These are phyloP conservation scores for Rhabdophis nuchalis DNA, from an alignment of 2,797 vertebrate genomes.

Conservation along the genomic window DNA sequence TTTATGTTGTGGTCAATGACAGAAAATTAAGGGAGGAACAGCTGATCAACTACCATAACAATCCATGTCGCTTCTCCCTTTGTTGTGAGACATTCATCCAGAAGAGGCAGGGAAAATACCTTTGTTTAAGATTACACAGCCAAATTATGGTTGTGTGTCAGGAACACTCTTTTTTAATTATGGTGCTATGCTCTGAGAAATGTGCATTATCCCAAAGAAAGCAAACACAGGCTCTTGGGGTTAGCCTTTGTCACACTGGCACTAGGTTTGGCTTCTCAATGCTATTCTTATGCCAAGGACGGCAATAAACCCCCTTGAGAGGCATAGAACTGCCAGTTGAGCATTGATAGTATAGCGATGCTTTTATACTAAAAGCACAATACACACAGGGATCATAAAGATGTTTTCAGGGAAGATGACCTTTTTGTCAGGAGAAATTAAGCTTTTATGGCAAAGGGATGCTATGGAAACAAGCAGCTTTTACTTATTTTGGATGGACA, in stretches of 20 bases:
- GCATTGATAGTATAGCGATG: conserved; percentile 48
- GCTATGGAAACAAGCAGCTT: conserved; percentile 62
- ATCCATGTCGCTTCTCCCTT: neutral
- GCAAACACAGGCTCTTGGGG: conserved; percentile 51
- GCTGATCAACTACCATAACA: neutral
- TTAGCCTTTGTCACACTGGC: conserved; percentile 55
- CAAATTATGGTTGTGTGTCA: conserved; percentile 14
- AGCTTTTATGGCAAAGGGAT: conserved; percentile 64
- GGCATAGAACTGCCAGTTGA: conserved; percentile 58
- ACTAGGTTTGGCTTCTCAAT: conserved; percentile 54
- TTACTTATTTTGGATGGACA: conserved; percentile 33
- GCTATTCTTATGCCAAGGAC: conserved; percentile 68
- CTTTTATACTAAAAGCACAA: conserved; percentile 72
- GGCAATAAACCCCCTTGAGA: conserved; percentile 67
- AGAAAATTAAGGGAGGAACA: neutral
- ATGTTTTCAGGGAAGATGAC: conserved; percentile 64
- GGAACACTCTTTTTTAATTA: conserved; percentile 48
- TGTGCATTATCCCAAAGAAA: conserved; percentile 53
- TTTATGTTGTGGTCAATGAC: neutral
- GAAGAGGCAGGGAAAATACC: neutral
- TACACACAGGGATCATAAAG: conserved; percentile 70
- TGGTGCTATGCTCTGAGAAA: conserved; percentile 47
- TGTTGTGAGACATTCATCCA: neutral
- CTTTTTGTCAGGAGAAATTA: conserved; percentile 63
- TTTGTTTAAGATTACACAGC: neutral